A percentile compares a stretch with the other conserved stretches of the same genome.
These are phyloP conservation scores for Dasysyrphus albostriatus DNA, from an alignment of 2,888 invertebrate genomes.

Conservation along the genomic window DNA sequence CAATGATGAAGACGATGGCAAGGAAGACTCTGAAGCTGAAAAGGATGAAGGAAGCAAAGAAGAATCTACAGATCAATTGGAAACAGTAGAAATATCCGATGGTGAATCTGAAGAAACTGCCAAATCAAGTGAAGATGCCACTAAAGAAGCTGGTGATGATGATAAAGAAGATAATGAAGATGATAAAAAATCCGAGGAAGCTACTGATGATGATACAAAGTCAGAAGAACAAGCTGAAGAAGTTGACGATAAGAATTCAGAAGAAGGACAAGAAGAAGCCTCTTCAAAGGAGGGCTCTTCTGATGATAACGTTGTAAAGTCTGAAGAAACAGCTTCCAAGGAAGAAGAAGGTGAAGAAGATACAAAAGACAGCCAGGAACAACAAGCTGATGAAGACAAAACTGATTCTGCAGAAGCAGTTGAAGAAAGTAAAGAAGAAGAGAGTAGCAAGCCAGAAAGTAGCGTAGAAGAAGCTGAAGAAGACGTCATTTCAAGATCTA, in stretches of 20 bases:
- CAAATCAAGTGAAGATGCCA: conserved; percentile 76
- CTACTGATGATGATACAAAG: conserved; percentile 80
- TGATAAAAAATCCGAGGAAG: conserved; percentile 77
- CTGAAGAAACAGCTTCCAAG: conserved; percentile 35
- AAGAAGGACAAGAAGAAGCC: conserved; percentile 81
- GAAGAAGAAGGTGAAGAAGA: conserved; percentile 81
- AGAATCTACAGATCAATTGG: conserved; percentile 78
- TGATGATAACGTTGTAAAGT: conserved; percentile 78
- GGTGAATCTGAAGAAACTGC: conserved; percentile 81
- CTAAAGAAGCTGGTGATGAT: conserved; percentile 79
- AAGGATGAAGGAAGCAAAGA: conserved; percentile 70
- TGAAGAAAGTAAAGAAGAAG: conserved; percentile 76
- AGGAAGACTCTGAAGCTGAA: conserved; percentile 70
- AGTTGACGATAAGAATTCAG: conserved; percentile 77
- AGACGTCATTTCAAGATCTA: conserved; percentile 72
- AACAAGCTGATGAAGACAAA: conserved; percentile 76
- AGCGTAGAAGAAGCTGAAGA: conserved; percentile 78
- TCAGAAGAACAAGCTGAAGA: conserved; percentile 78
- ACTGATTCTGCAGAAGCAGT: conserved; percentile 77
- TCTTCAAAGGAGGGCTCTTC: conserved; percentile 82
- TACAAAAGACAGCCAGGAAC: conserved; percentile 84
- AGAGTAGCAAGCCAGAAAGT: conserved; percentile 80
- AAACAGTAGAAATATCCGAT: conserved; percentile 81
- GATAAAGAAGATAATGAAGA: conserved; percentile 78
- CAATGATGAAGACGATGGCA: conserved; percentile 77